Evolutionary conservation across 2,888 invertebrate genomes (phyloP).

Genomic region (Agonopterix alstromeriana): DNA sequence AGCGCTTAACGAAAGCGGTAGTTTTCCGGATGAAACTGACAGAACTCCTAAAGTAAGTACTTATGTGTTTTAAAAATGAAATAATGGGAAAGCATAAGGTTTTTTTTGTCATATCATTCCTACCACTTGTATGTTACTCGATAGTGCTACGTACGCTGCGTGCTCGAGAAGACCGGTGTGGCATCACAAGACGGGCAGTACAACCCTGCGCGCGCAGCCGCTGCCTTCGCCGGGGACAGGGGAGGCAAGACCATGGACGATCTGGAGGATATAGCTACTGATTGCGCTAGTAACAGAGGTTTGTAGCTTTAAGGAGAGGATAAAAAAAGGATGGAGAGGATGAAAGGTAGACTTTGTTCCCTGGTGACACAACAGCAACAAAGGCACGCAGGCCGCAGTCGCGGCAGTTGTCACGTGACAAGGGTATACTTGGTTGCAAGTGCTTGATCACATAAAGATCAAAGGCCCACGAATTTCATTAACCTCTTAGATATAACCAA

Average conservation of each 20-base stretch:
- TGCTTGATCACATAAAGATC: too few relatives aligned
- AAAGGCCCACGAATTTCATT: too few relatives aligned
- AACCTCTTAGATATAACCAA: too few relatives aligned
- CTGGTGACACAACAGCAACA: too few relatives aligned
- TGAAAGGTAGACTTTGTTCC: too few relatives aligned
- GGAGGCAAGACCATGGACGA: constrained; percentile 30
- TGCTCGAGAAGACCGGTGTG: constrained; percentile 62
- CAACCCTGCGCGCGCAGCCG: constrained; percentile 49
- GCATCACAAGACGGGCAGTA: constrained; percentile 56
- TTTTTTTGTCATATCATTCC: too few relatives aligned
- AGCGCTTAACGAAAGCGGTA: constrained; percentile 69
- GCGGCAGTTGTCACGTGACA: too few relatives aligned
- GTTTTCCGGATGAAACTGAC: constrained; percentile 74
- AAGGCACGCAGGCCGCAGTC: too few relatives aligned
- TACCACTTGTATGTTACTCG: constrained; percentile 4
- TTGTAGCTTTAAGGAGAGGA: constrained; percentile 11
- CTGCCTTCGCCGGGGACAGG: constrained; percentile 37
- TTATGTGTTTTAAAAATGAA: too few relatives aligned
- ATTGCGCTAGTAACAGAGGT: constrained; percentile 47
- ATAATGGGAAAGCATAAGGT: too few relatives aligned
- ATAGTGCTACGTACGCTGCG: constrained; percentile 75
- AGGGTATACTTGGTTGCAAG: too few relatives aligned
- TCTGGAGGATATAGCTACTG: constrained; percentile 36
- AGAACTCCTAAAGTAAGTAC: constrained; percentile 72
- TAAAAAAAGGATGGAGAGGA: too few relatives aligned